These are phyloP conservation scores for Neria commutata DNA, from an alignment of 2,888 invertebrate species.

Conservation along the genomic window DNA sequence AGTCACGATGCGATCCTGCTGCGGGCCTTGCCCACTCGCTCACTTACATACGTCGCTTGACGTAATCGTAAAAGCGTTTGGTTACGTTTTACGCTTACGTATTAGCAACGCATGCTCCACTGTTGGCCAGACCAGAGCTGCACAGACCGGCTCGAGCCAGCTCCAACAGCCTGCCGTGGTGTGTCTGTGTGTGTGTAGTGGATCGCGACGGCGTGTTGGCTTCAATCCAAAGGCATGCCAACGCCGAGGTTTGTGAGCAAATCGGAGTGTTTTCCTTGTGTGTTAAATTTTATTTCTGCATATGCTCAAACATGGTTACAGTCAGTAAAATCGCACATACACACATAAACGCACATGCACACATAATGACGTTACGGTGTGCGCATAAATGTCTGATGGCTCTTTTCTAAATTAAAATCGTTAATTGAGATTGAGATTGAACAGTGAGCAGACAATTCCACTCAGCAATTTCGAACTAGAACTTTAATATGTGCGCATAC, in stretches of 20 bases:
- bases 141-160: neutral
- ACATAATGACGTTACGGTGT: neutral
- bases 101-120: slow-evolving; percentile 18
- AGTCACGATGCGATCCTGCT: too few relatives aligned
- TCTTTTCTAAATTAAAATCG: too few relatives aligned
- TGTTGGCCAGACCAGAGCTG: too few relatives aligned
- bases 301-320: slow-evolving; percentile 31
- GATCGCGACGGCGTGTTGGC: neutral
- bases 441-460: neutral
- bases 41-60: slow-evolving; percentile 17
- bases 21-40: too few relatives aligned
- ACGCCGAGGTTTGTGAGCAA: neutral
- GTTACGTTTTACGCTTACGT: slow-evolving; percentile 23
- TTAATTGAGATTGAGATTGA: too few relatives aligned
- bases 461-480: neutral
- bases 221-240: too few relatives aligned
- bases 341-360: neutral
- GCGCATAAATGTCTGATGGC: too few relatives aligned
- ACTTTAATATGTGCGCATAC: too few relatives aligned
- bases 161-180: too few relatives aligned
- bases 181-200: neutral
- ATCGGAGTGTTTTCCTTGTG: neutral
- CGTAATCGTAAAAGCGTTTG: slow-evolving; percentile 22
- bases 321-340: slow-evolving; percentile 26
- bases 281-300: slow-evolving; percentile 2